Evolutionary conservation across 2,797 vertebrate species (phyloP).

Genomic region (Octomys mimax): DNA sequence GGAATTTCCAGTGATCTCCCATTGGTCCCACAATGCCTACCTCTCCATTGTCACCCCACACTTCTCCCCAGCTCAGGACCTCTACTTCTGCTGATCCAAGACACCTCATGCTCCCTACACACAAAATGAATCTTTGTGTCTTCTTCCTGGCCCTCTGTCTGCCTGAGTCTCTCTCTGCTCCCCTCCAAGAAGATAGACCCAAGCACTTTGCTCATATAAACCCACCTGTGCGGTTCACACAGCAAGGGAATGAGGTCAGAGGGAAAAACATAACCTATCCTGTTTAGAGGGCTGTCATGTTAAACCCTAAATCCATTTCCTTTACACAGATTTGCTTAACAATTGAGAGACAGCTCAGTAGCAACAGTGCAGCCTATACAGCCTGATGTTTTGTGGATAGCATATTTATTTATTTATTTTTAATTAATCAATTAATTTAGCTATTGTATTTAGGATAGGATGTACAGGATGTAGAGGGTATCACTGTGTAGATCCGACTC

Average conservation of each 20-base stretch:
- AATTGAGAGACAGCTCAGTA: neutral
- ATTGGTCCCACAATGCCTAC: neutral
- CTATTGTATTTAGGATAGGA: too few species aligned
- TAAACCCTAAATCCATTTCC: neutral
- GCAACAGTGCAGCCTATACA: accelerated
- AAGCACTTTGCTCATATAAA: neutral
- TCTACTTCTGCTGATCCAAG: neutral
- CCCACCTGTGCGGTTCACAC: neutral
- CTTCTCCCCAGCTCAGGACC: neutral
- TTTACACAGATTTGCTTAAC: neutral
- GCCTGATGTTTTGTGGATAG: neutral
- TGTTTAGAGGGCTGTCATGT: neutral
- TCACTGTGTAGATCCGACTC: too few species aligned
- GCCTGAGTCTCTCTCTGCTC: neutral
- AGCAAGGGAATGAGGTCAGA: accelerated
- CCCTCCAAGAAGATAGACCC: neutral
- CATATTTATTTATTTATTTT: too few species aligned
- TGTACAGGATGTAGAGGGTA: too few species aligned
- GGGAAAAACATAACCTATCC: neutral
- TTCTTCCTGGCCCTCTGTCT: neutral
- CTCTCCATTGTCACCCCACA: neutral
- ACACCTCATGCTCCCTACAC: neutral
- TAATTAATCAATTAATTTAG: too few species aligned
- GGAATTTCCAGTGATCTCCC: neutral
- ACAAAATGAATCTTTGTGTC: neutral